These are phyloP conservation scores for Sisyra terminalis DNA, from an alignment of 2,888 invertebrate genomes.

Conservation along the genomic window DNA sequence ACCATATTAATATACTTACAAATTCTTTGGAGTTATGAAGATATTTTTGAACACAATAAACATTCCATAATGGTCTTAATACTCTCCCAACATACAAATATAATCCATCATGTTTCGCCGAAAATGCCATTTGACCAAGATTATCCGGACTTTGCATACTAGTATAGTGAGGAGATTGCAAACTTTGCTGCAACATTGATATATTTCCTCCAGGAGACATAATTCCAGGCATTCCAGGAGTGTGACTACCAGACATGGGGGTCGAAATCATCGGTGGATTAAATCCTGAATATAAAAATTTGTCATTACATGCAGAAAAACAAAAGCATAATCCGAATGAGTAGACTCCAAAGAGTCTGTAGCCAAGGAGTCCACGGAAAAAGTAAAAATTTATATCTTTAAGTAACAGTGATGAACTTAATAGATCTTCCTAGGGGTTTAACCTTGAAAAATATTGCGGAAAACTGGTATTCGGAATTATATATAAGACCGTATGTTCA, in stretches of 20 bases:
- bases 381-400: no score
- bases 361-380: no score
- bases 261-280: slow-evolving; percentile 13
- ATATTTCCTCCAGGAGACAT: slow-evolving; percentile 6
- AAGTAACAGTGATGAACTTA: no score
- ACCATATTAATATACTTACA: no score
- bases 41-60: slow-evolving; percentile 49
- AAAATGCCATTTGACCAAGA: slow-evolving; percentile 27
- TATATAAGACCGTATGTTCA: no score
- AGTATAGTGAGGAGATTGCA: no score
- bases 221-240: background rate
- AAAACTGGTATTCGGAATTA: no score
- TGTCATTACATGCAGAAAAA: no score
- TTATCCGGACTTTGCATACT: background rate
- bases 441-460: no score
- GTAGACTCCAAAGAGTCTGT: no score
- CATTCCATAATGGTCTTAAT: slow-evolving; percentile 76
- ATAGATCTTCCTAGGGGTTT: no score
- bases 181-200: slow-evolving; percentile 7
- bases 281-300: slow-evolving; percentile 11
- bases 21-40: slow-evolving; percentile 35
- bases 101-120: slow-evolving; percentile 84
- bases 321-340: no score
- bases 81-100: slow-evolving; percentile 83
- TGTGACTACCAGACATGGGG: slow-evolving; percentile 10